Evolutionary conservation across 2,113 vertebrate species (phyloP).

Genomic region (Cinclus mexicanus): DNA sequence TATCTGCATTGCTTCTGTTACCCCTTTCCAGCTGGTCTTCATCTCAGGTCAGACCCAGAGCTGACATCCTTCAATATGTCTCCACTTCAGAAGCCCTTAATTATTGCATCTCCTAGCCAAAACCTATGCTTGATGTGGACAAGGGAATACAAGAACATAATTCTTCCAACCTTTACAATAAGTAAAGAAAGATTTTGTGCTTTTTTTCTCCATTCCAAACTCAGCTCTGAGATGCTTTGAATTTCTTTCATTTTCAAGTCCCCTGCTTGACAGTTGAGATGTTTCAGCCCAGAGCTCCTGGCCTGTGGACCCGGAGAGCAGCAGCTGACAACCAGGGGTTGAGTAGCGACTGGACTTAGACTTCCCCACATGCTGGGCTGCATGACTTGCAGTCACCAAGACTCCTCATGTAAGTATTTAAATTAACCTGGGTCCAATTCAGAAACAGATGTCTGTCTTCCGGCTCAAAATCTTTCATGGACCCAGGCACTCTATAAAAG

Average conservation of each 20-base stretch:
- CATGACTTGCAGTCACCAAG: background rate
- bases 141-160: background rate
- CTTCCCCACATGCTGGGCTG: background rate
- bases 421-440: background rate
- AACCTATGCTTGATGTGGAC: background rate
- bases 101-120: background rate
- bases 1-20: background rate
- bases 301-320: background rate
- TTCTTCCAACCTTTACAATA: background rate
- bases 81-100: background rate
- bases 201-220: background rate
- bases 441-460: background rate
- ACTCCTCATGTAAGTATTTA: background rate
- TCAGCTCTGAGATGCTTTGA: background rate
- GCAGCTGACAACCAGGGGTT: background rate
- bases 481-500: background rate
- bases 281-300: background rate
- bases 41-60: background rate
- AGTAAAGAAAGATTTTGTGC: background rate
- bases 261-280: background rate
- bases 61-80: background rate
- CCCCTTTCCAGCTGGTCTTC: background rate
- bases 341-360: background rate
- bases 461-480: background rate
- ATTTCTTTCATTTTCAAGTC: background rate